phyloP scores from a whole-genome alignment of 2,888 invertebrate genomes.

The Celastrina argiolus region DNA sequence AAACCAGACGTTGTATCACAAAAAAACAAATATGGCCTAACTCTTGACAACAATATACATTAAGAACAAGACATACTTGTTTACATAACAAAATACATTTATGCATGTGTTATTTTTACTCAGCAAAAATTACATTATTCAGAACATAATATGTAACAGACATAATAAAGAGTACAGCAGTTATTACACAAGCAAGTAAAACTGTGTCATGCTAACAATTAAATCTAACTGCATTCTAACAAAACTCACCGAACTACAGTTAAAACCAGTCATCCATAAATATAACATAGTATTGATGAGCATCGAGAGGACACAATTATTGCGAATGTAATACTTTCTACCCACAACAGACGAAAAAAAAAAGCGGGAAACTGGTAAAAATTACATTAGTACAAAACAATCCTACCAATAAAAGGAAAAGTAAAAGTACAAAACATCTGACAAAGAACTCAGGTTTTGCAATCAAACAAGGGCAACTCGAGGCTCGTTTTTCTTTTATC shows the following conservation, averaged over 20 bases:
- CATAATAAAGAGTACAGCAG: conserved; percentile 12
- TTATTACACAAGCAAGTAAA: conserved; percentile 36
- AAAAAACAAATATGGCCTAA: neutral
- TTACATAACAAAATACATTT: conserved; percentile 23
- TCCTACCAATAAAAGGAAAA: conserved; percentile 22
- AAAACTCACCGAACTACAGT: conserved; percentile 44
- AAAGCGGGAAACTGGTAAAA: conserved; percentile 20
- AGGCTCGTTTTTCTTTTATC: conserved; percentile 58
- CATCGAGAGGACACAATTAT: conserved; percentile 24
- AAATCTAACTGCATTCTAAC: conserved; percentile 45
- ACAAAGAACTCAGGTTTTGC: conserved; percentile 71
- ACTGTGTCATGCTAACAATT: conserved; percentile 41
- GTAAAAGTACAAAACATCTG: conserved; percentile 37
- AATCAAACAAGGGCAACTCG: conserved; percentile 68
- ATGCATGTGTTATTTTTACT: conserved; percentile 12
- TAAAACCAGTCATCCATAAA: conserved; percentile 52
- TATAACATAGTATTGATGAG: conserved; percentile 44
- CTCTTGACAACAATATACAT: neutral
- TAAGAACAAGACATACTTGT: neutral
- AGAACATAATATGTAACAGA: conserved; percentile 1
- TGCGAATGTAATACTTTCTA: conserved; percentile 20
- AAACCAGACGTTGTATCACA: neutral
- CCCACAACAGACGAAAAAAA: conserved; percentile 21
- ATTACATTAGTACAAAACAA: neutral
- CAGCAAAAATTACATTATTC: neutral